A percentile compares a stretch with the other conserved stretches of the same genome.
These are phyloP conservation scores for Dolichotis patagonum DNA, from an alignment of 2,113 vertebrate species.

Conservation along the genomic window DNA sequence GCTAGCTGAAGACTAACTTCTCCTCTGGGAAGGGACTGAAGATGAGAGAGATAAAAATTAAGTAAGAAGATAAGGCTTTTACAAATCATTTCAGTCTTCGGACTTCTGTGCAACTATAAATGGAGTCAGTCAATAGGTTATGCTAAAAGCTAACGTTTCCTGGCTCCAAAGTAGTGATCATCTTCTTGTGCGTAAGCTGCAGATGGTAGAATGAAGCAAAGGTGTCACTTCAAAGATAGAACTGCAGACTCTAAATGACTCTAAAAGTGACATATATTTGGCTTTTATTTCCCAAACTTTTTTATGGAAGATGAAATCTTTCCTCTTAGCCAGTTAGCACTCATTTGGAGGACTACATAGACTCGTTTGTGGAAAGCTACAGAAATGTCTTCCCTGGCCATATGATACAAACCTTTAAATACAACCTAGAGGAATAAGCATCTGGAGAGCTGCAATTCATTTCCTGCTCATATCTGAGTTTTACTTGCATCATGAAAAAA, in stretches of 20 bases:
- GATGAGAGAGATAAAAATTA: neutral
- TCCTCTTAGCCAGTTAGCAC: neutral
- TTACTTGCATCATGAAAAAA: slow-evolving; percentile 8
- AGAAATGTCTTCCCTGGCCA: neutral
- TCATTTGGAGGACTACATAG: neutral
- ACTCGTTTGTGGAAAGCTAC: slow-evolving; percentile 6
- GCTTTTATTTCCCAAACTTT: slow-evolving; percentile 53
- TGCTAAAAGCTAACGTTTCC: slow-evolving; percentile 6
- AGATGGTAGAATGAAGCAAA: slow-evolving; percentile 49
- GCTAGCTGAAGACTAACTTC: neutral
- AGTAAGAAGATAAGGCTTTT: neutral
- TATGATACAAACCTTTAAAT: slow-evolving; percentile 48
- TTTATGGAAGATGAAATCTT: slow-evolving; percentile 29
- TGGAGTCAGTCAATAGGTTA: neutral
- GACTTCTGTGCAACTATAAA: neutral
- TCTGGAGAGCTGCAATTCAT: neutral
- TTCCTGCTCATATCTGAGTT: neutral
- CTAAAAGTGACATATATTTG: slow-evolving; percentile 52
- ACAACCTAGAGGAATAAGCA: slow-evolving; percentile 38
- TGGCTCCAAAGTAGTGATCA: neutral
- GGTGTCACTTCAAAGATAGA: slow-evolving; percentile 67
- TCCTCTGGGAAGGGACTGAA: neutral
- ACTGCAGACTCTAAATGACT: slow-evolving; percentile 40
- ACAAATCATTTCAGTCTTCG: neutral
- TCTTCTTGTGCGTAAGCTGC: slow-evolving; percentile 15